Conservation (phyloP, 2,888 invertebrate species). For the Agrotis clavis region DNA sequence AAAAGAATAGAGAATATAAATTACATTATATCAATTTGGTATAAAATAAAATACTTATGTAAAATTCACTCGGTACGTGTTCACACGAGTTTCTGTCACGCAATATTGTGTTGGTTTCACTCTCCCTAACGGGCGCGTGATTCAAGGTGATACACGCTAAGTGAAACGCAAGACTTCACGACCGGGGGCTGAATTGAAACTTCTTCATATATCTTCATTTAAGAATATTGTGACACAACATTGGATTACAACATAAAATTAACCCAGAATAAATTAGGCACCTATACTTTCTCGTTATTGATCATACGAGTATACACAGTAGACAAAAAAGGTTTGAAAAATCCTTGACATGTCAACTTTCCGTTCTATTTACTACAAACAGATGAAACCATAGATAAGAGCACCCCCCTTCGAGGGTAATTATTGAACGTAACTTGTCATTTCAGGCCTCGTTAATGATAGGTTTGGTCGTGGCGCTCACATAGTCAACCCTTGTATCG, state of each 20-base stretch:
- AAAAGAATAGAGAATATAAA: conserved; percentile 33
- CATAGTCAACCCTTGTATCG: conserved; percentile 71
- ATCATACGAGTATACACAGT: conserved; percentile 2
- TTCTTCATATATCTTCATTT: conserved; percentile 4
- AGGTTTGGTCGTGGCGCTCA: conserved; percentile 74
- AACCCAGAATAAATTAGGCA: neutral
- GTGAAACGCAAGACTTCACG: conserved; percentile 37
- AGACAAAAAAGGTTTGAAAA: conserved; percentile 41
- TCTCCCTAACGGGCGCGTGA: conserved; percentile 56
- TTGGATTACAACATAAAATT: neutral
- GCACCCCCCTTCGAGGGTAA: conserved; percentile 73
- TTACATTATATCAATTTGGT: conserved; percentile 46
- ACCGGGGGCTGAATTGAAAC: conserved; percentile 17
- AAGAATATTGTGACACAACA: neutral
- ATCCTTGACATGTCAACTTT: conserved; percentile 63
- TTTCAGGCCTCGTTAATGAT: conserved; percentile 82
- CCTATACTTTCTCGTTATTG: conserved; percentile 11
- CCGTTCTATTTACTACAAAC: conserved; percentile 69
- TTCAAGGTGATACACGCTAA: conserved; percentile 52
- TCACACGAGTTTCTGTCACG: conserved; percentile 66
- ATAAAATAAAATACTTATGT: conserved; percentile 58
- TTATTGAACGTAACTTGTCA: conserved; percentile 83
- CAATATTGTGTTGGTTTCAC: conserved; percentile 61
- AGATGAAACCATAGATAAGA: conserved; percentile 79
- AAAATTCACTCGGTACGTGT: conserved; percentile 55